phyloP scores from a whole-genome alignment of 1,140 invertebrate genomes.

The Zaprionus nigranus region DNA sequence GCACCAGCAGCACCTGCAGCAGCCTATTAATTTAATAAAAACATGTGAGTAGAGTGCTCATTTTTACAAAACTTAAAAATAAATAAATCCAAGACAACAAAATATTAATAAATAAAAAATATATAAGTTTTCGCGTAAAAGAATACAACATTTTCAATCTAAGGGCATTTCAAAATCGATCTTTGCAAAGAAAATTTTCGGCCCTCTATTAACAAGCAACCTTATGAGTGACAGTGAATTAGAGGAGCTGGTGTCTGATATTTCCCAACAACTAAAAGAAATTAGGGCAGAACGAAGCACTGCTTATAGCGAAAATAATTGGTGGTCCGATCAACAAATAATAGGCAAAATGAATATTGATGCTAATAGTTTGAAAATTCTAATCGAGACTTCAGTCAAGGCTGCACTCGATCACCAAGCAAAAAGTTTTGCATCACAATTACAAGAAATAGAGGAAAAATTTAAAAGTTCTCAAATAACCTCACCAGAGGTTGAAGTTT shows the following conservation, averaged over 20 bases:
- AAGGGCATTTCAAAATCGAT: neutral
- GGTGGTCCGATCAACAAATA: neutral
- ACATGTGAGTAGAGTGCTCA: neutral
- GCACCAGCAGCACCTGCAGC: neutral
- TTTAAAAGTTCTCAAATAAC: too few relatives aligned
- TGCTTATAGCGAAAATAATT: neutral
- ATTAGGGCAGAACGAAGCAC: neutral
- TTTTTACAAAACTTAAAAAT: neutral
- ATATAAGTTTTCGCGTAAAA: constrained; percentile 1
- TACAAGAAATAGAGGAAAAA: too few relatives aligned
- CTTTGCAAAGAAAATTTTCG: neutral
- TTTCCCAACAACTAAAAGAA: neutral
- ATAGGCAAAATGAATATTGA: neutral
- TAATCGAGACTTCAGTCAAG: neutral
- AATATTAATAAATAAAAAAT: neutral
- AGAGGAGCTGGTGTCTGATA: neutral
- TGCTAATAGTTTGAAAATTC: neutral
- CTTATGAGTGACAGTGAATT: neutral
- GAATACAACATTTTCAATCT: neutral
- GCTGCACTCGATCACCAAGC: neutral
- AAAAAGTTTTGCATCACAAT: neutral
- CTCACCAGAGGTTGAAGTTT: too few relatives aligned
- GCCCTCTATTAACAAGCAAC: neutral
- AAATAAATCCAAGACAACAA: neutral
- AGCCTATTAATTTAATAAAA: neutral